These are phyloP conservation scores for Lethocerus indicus DNA, from an alignment of 1,140 invertebrate species.

Conservation along the genomic window DNA sequence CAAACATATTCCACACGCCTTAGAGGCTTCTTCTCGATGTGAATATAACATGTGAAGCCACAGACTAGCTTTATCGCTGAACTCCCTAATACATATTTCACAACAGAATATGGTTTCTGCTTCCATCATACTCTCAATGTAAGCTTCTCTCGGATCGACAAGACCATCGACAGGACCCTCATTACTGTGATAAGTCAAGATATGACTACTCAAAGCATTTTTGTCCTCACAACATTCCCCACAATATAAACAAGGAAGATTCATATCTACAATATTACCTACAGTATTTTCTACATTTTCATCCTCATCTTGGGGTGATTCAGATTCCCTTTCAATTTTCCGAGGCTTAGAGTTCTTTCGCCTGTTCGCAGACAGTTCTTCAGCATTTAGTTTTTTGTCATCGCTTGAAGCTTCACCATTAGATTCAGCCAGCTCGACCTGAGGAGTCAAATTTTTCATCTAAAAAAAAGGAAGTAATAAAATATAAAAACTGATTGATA, in stretches of 20 bases:
- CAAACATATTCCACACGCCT: conserved; percentile 37
- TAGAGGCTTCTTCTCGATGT: conserved; percentile 33
- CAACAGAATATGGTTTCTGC: conserved; percentile 28
- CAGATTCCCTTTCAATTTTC: conserved; percentile 19
- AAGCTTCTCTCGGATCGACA: neutral
- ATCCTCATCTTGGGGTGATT: neutral
- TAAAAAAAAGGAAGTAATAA: conserved; percentile 1
- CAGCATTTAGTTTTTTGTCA: conserved; percentile 3
- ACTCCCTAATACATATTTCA: conserved; percentile 32
- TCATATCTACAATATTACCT: neutral
- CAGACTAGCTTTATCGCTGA: conserved; percentile 32
- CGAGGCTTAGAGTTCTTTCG: conserved; percentile 20
- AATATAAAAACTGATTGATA: neutral
- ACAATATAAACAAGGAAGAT: conserved; percentile 22
- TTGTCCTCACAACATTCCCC: conserved; percentile 6
- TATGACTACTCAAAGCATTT: conserved; percentile 25
- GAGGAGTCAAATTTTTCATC: neutral
- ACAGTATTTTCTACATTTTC: neutral
- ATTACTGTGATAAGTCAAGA: conserved; percentile 25
- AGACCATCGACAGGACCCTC: neutral
- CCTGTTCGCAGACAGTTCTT: conserved; percentile 11
- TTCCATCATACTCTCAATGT: conserved; percentile 20
- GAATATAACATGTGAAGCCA: conserved; percentile 36
- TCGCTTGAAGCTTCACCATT: conserved; percentile 1
- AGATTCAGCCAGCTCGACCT: neutral